phyloP scores from a whole-genome alignment of 1,140 invertebrate species.

The Bombus affinis region DNA sequence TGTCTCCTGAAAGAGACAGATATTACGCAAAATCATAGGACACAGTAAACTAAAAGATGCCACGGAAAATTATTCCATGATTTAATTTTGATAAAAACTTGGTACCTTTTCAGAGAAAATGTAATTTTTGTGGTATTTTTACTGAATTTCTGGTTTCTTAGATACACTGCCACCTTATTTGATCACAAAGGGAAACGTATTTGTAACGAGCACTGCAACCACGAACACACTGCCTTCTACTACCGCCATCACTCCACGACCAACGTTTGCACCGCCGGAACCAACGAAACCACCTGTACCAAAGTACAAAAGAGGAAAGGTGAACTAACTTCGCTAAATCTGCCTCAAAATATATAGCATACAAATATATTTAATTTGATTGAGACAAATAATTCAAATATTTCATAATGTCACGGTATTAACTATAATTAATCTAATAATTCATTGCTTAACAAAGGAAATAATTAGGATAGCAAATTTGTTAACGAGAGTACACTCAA shows the following conservation, averaged over 20 bases:
- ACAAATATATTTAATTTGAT: no score
- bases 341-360: neutral
- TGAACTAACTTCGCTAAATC: conserved; percentile 24
- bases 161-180: conserved; percentile 83
- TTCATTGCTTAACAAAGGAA: neutral
- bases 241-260: conserved; percentile 75
- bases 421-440: no score
- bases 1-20: no score
- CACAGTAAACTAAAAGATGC: no score
- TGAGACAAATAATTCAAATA: no score
- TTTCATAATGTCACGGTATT: no score
- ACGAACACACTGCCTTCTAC: conserved; percentile 79
- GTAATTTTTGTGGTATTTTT: no score
- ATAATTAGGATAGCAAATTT: neutral
- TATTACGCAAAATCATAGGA: no score
- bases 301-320: conserved; percentile 86
- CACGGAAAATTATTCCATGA: no score
- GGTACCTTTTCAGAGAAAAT: no score
- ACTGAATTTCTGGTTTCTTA: conserved; percentile 59
- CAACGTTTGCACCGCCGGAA: conserved; percentile 77
- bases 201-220: conserved; percentile 80
- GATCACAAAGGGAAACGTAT: conserved; percentile 78
- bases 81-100: no score
- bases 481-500: neutral
- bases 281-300: conserved; percentile 85